Conservation (phyloP, 2,888 invertebrate genomes). For the Ischnus inquisitorius region DNA sequence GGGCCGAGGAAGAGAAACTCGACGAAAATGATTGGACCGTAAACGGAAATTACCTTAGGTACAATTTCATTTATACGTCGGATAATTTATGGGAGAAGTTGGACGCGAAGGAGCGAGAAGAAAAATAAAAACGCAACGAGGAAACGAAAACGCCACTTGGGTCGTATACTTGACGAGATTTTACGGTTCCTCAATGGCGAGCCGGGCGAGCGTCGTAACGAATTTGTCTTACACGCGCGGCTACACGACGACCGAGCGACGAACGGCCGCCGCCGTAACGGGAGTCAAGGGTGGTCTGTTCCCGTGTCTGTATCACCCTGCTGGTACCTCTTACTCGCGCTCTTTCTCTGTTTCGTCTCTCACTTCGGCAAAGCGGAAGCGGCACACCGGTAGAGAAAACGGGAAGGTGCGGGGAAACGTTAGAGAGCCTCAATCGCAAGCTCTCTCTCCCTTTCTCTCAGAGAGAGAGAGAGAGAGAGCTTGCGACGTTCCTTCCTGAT, state of each 20-base stretch:
- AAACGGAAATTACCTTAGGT: conserved; percentile 52
- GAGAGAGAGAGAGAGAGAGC: too few species aligned
- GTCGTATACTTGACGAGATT: conserved; percentile 25
- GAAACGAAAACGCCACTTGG: conserved; percentile 13
- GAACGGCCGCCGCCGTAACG: conserved; percentile 53
- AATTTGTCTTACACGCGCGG: conserved; percentile 73
- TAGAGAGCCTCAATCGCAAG: conserved; percentile 48
- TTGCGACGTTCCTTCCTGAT: conserved; percentile 44
- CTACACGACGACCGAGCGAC: conserved; percentile 44
- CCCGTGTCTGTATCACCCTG: conserved; percentile 9
- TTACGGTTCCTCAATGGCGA: conserved; percentile 57
- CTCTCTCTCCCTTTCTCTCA: too few species aligned
- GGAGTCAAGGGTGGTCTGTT: conserved; percentile 59
- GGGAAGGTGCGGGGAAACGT: neutral
- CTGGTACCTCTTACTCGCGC: conserved; percentile 12
- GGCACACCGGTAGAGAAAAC: conserved; percentile 33
- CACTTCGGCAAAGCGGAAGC: conserved; percentile 14
- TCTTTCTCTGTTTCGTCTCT: conserved; percentile 22
- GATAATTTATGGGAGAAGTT: conserved; percentile 56
- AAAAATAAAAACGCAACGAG: neutral
- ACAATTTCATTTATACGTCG: conserved; percentile 60
- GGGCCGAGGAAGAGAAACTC: neutral
- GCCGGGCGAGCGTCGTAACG: conserved; percentile 72
- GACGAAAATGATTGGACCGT: conserved; percentile 36
- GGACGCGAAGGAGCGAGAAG: neutral